Evolutionary conservation across 1,140 invertebrate genomes (phyloP), one percentile per base, ranked within the genome.

Genomic region (Oncopeltus fasciatus): DNA sequence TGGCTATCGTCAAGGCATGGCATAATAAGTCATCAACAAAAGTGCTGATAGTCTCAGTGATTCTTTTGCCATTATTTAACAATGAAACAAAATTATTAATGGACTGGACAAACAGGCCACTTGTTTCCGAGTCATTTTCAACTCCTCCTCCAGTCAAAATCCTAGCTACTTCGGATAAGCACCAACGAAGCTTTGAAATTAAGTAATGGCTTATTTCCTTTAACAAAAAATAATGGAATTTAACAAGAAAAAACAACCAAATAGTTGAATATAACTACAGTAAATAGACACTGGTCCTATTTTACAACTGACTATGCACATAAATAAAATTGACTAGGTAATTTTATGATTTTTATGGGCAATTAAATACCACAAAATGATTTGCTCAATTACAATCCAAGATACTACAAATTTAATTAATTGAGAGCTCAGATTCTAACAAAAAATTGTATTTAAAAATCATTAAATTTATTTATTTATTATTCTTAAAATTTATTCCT

Each of bases 1-100:
- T 65, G 8, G 67, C 66, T 18, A 67, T 66, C 12, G 66, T 65
- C 14, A 68, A 31, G 20, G 67, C 64, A 56, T 68, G 67, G 44
- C 64, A 68, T 28, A 68, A 44, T 16, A 68, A 28, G 18, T 67
- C 63, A 38, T 67, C 63, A 31, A 67, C 49, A 28, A 60, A n/a
- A 26, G 38, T 33, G 1, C 38, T 59, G 18, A 59, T 31, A 9
- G 3, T 16, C 0, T 14, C 1, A 21, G 31, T 31, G 11, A 20
- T 21, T 8, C 16, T 9, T 11, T 47, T 49, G 18, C 47, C 46
- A 16, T 59, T 38, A 2, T 59, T 14, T 14, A 63, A n/a, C 9
- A 26, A 26, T 1, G n/a, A 9, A 21, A 59, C 56, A 14, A 38
- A 31, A 12, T 59, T 29, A 18, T 63, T 57, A 53, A 63, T 59